Evolutionary conservation across 2,888 invertebrate genomes (phyloP).

Genomic region (Melanostoma mellinum): DNA sequence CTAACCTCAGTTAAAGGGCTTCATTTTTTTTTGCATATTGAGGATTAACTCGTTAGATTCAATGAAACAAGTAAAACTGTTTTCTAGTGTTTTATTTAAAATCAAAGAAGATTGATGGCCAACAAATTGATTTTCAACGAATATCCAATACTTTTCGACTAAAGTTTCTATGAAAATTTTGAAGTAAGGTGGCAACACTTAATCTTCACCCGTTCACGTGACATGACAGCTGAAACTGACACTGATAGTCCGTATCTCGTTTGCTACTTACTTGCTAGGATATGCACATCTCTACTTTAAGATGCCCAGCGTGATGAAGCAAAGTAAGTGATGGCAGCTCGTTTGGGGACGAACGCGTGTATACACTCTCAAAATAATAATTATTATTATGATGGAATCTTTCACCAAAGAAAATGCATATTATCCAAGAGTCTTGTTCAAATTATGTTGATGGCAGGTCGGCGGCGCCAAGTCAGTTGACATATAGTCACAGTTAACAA

Average conservation of each 20-base stretch:
- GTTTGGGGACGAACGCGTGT: conserved; percentile 25
- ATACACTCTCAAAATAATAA: conserved; percentile 36
- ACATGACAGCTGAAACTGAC: neutral
- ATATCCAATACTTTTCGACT: no score
- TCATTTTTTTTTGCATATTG: no score
- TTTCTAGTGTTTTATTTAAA: neutral
- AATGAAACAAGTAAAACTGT: no score
- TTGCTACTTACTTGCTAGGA: neutral
- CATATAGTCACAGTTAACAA: conserved; percentile 8
- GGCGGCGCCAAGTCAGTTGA: conserved; percentile 17
- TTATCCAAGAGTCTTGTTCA: conserved; percentile 40
- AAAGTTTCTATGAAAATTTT: no score
- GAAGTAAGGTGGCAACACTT: conserved; percentile 33
- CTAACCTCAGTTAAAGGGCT: no score
- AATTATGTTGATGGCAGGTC: conserved; percentile 35
- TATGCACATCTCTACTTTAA: conserved; percentile 18
- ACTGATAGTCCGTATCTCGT: neutral
- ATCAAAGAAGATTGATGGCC: no score
- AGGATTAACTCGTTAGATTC: no score
- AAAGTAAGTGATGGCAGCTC: conserved; percentile 31
- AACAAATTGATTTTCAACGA: no score
- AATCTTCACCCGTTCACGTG: neutral
- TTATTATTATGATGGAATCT: conserved; percentile 44
- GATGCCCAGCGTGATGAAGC: conserved; percentile 27
- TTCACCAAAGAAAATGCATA: conserved; percentile 41